Evolutionary conservation across 2,888 invertebrate genomes (phyloP).

Genomic region (Portevinia maculata): DNA sequence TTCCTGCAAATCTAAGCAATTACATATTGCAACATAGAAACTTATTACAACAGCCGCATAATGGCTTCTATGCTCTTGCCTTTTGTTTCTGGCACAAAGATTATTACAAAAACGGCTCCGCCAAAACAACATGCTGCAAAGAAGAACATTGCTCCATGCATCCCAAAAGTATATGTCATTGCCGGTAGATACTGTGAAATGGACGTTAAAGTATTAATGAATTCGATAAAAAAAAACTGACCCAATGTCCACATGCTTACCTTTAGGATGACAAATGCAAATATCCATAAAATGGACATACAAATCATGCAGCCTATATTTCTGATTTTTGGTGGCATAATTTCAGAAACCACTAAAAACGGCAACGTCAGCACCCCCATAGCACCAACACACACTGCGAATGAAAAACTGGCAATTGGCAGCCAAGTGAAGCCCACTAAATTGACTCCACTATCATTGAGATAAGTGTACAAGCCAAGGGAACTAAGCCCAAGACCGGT

Average conservation of each 20-base stretch:
- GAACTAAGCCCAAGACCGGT: constrained; percentile 78
- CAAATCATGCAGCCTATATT: constrained; percentile 77
- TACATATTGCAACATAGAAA: not conserved
- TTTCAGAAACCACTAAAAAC: constrained; percentile 80
- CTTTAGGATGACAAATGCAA: constrained; percentile 74
- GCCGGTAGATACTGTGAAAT: constrained; percentile 78
- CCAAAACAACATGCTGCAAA: constrained; percentile 78
- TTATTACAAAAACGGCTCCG: constrained; percentile 78
- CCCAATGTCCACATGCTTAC: constrained; percentile 54
- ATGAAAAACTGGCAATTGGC: constrained; percentile 80
- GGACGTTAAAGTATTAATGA: not conserved
- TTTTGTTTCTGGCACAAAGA: constrained; percentile 81
- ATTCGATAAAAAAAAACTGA: not conserved
- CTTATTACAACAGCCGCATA: constrained; percentile 76
- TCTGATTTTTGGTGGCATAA: constrained; percentile 80
- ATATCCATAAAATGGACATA: constrained; percentile 75
- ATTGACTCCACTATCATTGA: constrained; percentile 76
- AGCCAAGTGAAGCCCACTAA: constrained; percentile 78
- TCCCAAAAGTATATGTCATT: constrained; percentile 76
- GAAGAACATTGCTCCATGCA: constrained; percentile 79
- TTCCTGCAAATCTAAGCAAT: too few relatives aligned
- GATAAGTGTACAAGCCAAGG: constrained; percentile 78
- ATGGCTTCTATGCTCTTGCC: constrained; percentile 80
- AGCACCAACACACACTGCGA: constrained; percentile 80
- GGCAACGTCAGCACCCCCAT: constrained; percentile 80